A percentile compares a stretch with the other conserved stretches of the same genome.
phyloP scores from a whole-genome alignment of 1,140 invertebrate species.

The Ephestia elutella region DNA sequence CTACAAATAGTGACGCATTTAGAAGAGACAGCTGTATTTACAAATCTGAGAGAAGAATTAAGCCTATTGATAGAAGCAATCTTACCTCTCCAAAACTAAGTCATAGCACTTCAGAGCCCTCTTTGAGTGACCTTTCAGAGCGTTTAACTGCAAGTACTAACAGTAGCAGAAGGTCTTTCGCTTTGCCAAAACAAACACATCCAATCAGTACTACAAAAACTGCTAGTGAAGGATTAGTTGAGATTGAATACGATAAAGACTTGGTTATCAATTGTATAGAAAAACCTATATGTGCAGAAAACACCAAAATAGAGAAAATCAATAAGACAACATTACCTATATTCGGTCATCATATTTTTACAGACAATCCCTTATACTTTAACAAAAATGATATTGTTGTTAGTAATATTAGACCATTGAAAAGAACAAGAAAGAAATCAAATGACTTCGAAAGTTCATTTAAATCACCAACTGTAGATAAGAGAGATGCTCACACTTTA shows the following conservation, averaged over 20 bases:
- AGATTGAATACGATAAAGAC: slow-evolving; percentile 66
- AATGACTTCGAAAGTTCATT: slow-evolving; percentile 67
- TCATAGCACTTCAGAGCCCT: slow-evolving; percentile 58
- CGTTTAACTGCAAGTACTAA: slow-evolving; percentile 42
- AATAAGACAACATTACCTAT: slow-evolving; percentile 49
- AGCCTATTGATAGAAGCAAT: slow-evolving; percentile 36
- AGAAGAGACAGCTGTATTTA: slow-evolving; percentile 50
- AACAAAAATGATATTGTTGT: slow-evolving; percentile 49
- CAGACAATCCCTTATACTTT: slow-evolving; percentile 62
- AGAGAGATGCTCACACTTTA: slow-evolving; percentile 55
- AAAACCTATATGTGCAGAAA: slow-evolving; percentile 41
- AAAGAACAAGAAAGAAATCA: slow-evolving; percentile 65
- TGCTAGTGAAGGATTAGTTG: slow-evolving; percentile 48
- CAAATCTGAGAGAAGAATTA: slow-evolving; percentile 62
- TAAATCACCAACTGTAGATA: slow-evolving; percentile 63
- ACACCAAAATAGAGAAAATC: slow-evolving; percentile 43
- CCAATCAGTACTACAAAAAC: slow-evolving; percentile 54
- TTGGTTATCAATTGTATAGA: slow-evolving; percentile 61
- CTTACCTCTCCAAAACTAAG: slow-evolving; percentile 40
- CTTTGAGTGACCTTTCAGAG: slow-evolving; percentile 54
- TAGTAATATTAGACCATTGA: slow-evolving; percentile 51
- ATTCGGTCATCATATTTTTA: slow-evolving; percentile 62
- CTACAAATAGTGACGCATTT: slow-evolving; percentile 41
- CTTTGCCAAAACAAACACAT: slow-evolving; percentile 26
- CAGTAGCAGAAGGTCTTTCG: slow-evolving; percentile 40